Base-by-base conservation (phyloP, 2,113 vertebrate species). In the Grus americana region DNA sequence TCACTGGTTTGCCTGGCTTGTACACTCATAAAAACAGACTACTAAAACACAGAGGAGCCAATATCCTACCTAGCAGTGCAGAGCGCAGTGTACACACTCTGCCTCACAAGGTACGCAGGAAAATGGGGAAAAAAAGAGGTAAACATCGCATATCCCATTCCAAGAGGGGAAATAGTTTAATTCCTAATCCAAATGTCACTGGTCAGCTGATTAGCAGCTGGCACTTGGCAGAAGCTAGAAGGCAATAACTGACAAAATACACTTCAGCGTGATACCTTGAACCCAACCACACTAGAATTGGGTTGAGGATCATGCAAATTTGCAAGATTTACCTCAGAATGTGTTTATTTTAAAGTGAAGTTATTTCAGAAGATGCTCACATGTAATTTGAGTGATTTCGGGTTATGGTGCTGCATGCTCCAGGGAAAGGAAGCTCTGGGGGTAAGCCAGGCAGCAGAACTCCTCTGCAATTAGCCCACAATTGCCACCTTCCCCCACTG, bases 141-240 rank as follows among this genome's bases (percentile, higher is more conserved):
- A 11, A 58, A 47, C 89, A 72, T 75, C 88, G 71, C 72, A 13
- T 38, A 46, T 55, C 55, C 63, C 67, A 63, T 71, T 90, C 59
- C 50, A 83, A 73, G 55, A 75, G 88, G 63, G 67, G n/a, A 92
- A 95, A 80, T 5, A 16, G 79, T 93, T 95, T 90, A 90, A 94
- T 86, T 93, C 79, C 55, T 79, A 93, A 91, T 70, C 92, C 88
- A 94, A 93, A 86, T 93, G 85, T 86, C 88, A 75, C 46, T 19
- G 67, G 50, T 91, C 92, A 93, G 81, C 74, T 92, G 94, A 67
- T 36, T 7, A 79, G 66, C 62, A 95, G 88, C 82, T 67, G 68
- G 40, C 58, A 86, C 58, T 47, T 27, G 38, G 61, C 76, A 91
- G 42, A 84, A 86, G 36, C 44, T 42, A 36, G 91, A 88, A 92